Evolutionary conservation across 2,113 vertebrate species (phyloP).

Genomic region (Ploceus nigricollis): DNA sequence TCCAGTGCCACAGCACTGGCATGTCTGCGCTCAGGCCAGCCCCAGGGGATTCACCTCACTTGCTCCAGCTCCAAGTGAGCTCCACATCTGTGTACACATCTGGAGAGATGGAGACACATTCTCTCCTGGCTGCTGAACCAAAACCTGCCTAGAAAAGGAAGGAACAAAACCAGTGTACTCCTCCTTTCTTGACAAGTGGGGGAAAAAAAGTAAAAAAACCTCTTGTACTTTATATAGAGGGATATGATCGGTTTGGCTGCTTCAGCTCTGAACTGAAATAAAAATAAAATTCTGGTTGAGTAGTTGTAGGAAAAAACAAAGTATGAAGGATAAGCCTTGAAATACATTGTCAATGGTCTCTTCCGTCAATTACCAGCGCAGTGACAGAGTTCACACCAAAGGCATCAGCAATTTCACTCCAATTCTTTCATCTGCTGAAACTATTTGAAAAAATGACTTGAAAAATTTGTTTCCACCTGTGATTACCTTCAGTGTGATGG

Average conservation of each 20-base stretch:
- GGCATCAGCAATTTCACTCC: background rate
- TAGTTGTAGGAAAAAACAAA: conserved; percentile 10
- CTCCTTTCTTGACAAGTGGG: background rate
- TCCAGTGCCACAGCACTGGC: background rate
- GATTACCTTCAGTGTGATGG: background rate
- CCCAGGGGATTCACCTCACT: fast-evolving
- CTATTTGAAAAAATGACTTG: conserved; percentile 32
- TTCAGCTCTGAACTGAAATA: background rate
- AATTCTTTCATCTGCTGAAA: conserved; percentile 34
- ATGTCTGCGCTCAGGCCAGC: background rate
- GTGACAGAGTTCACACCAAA: background rate
- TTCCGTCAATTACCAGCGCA: background rate
- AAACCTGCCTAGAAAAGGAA: background rate
- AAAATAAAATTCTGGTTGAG: background rate
- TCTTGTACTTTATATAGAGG: background rate
- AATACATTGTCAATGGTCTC: background rate
- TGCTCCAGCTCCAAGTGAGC: background rate
- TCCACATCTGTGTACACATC: background rate
- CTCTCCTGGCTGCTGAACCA: background rate
- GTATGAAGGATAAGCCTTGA: background rate
- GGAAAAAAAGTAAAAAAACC: fast-evolving
- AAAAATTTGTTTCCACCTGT: conserved; percentile 22
- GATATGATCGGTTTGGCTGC: background rate
- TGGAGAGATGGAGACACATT: background rate
- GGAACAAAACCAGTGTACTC: background rate